These are phyloP conservation scores for Prunella himalayana DNA, from an alignment of 2,113 vertebrate genomes.

Conservation along the genomic window DNA sequence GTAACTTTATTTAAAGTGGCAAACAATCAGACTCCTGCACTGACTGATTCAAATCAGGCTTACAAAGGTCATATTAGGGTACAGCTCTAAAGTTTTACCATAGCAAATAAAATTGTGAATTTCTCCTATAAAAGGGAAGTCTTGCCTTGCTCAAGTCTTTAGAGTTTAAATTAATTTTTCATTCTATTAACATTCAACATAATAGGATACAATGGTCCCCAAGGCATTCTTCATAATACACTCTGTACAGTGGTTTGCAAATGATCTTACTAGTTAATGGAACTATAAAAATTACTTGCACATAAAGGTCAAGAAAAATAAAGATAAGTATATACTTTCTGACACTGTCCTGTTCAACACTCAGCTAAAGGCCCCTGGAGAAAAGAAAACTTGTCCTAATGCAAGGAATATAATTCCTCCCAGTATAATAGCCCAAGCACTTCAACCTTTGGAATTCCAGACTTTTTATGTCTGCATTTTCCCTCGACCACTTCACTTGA, in stretches of 20 bases:
- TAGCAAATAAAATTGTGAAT: conserved; percentile 2
- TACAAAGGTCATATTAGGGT: conserved; percentile 2
- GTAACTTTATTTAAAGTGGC: background rate
- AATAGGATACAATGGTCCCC: conserved; percentile 57
- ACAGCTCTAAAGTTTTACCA: conserved; percentile 9
- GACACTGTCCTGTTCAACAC: conserved; percentile 6
- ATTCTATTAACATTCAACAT: conserved; percentile 69
- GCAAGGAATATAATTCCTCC: background rate
- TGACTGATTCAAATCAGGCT: background rate
- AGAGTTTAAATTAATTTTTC: conserved; percentile 62
- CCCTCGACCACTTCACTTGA: conserved; percentile 74
- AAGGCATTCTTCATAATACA: conserved; percentile 64
- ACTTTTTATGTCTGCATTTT: conserved; percentile 72
- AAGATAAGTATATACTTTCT: conserved; percentile 52
- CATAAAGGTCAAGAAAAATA: conserved; percentile 76
- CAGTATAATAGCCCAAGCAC: background rate
- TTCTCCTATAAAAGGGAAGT: conserved; percentile 12
- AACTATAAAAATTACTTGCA: conserved; percentile 77
- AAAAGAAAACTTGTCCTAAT: conserved; percentile 34
- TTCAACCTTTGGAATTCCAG: conserved; percentile 57
- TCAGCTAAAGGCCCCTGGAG: conserved; percentile 7
- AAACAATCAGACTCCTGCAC: background rate
- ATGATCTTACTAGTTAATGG: conserved; percentile 72
- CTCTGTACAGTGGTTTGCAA: conserved; percentile 69
- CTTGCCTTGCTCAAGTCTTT: conserved; percentile 15